Base-by-base conservation (phyloP, 2,797 vertebrate genomes). In the Manis crassicaudata region DNA sequence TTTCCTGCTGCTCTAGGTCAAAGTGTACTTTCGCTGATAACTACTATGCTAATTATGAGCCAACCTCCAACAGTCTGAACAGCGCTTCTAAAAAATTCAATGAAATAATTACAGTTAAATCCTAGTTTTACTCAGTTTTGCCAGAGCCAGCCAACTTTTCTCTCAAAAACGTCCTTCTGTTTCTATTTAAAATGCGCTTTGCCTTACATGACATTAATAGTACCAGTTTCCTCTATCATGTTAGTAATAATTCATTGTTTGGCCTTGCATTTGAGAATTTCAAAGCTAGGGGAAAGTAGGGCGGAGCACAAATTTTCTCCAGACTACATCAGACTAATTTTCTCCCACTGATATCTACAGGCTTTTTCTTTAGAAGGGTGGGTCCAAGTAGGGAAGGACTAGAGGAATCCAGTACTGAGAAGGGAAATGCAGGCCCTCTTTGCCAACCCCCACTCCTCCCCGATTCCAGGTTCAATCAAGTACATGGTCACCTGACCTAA, bases 131-230 rank as follows among this genome's bases (percentile, higher is more conserved):
- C 73, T 89, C 72, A 87, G n/a, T 16, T 68, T 43, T 37, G 93
- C 90, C 82, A 43, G 4, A 7, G 7, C 37, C 35, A 52, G 95
- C 76, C 94, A 77, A 12, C 56, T 83, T 52, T 65, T 82, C 52
- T 46, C 81, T 95, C 93, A 97, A 96, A 96, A 97, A 95, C 32
- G 63, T 88, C 86, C 95, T 87, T 97, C 96, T 97, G 96, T 96
- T 97, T 94, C 95, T 91, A 70, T 76, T 52, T 58, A 96, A 83
- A 81, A 68, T 70, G 50, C 87, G 94, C 95, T 79, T 96, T 68
- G 95, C 91, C 7, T 6, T 67, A 3, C 0, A 6, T 9, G 81
- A 95, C 94, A 85, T 54, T 96, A 94, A 95, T 73, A 96, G 92
- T 75, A 93, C 77, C 96, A 87, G 77, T 90, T 90, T 97, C 97